phyloP scores from a whole-genome alignment of 2,888 invertebrate genomes.

The Noctua janthina region DNA sequence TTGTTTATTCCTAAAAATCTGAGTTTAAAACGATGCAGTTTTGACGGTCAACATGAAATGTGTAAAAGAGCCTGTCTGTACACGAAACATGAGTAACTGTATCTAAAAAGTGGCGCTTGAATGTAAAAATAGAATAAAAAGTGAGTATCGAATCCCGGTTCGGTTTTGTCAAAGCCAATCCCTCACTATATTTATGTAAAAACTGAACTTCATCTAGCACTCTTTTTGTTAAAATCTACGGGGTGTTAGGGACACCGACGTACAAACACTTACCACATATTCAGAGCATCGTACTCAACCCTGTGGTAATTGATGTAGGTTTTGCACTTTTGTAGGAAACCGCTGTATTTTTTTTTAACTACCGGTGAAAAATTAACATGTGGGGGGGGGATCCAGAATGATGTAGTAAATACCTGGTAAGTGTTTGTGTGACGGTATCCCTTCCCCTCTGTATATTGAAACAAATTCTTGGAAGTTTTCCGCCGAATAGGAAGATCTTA shows the following conservation, averaged over 20 bases:
- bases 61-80: background rate
- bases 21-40: background rate
- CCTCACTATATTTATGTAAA: background rate
- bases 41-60: background rate
- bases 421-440: too few species aligned
- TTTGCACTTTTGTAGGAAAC: too few species aligned
- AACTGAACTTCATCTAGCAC: background rate
- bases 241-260: background rate
- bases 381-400: too few species aligned
- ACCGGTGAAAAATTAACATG: too few species aligned
- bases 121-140: background rate
- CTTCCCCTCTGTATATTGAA: too few species aligned
- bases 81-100: background rate
- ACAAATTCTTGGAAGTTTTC: too few species aligned
- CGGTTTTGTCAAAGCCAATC: slow-evolving; percentile 16
- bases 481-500: too few species aligned
- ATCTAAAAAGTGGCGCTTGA: slow-evolving; percentile 14
- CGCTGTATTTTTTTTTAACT: too few species aligned
- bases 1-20: background rate
- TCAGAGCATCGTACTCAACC: background rate
- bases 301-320: too few species aligned
- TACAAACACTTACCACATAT: background rate
- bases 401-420: too few species aligned
- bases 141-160: background rate
- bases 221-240: background rate